These are phyloP conservation scores for Apolygus lucorum DNA, from an alignment of 1,140 invertebrate species.

Conservation along the genomic window DNA sequence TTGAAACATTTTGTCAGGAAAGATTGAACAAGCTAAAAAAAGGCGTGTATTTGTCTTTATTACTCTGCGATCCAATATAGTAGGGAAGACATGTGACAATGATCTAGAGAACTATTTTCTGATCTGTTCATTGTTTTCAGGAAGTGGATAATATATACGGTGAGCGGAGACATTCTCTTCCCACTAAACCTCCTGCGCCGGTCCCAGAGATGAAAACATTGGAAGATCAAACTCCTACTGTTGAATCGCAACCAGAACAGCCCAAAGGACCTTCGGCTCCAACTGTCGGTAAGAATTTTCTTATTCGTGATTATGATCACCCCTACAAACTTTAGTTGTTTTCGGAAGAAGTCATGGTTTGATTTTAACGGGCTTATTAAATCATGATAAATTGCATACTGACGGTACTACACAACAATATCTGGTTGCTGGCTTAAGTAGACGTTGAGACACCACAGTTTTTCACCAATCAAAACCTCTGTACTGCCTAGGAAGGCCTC, in stretches of 20 bases:
- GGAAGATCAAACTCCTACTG: neutral
- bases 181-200: constrained; percentile 7
- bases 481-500: no score
- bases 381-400: no score
- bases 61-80: no score
- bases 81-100: no score
- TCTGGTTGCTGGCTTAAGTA: no score
- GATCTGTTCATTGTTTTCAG: constrained; percentile 31
- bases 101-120: constrained; percentile 20
- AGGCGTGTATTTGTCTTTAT: no score
- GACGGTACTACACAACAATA: no score
- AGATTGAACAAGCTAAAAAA: constrained; percentile 17
- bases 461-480: no score
- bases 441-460: no score
- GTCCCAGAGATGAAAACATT: neutral
- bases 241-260: neutral
- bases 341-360: no score
- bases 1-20: constrained; percentile 1
- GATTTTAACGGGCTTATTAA: no score
- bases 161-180: constrained; percentile 27
- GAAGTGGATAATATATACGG: constrained; percentile 42
- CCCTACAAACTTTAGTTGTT: neutral
- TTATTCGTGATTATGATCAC: neutral
- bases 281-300: constrained; percentile 1
- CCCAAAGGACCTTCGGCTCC: neutral